A percentile compares a stretch with the other conserved stretches of the same genome.
Conservation (phyloP, 2,888 invertebrate species). For the Theretra japonica region DNA sequence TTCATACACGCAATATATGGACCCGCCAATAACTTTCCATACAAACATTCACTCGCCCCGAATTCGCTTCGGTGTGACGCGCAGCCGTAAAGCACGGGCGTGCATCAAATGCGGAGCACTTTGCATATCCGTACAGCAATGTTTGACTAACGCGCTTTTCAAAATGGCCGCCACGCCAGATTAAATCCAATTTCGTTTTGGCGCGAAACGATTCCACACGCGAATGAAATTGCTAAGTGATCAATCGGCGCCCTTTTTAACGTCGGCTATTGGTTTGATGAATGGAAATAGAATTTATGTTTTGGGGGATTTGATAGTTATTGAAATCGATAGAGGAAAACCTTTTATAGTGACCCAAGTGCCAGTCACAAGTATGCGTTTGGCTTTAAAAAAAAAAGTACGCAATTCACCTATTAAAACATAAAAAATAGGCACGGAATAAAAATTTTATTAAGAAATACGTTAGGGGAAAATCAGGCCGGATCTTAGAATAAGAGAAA, state of each 20-base stretch:
- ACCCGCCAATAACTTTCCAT: too few species aligned
- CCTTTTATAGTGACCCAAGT: too few species aligned
- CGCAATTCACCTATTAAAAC: too few species aligned
- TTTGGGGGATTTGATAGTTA: not conserved
- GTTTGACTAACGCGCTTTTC: constrained; percentile 60
- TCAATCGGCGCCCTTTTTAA: not conserved
- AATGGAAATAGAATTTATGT: not conserved
- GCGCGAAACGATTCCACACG: constrained; percentile 24
- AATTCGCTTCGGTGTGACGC: constrained; percentile 47
- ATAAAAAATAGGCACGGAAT: too few species aligned
- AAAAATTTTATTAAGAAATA: too few species aligned
- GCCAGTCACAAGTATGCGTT: too few species aligned
- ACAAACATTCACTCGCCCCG: too few species aligned
- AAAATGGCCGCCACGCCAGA: constrained; percentile 35
- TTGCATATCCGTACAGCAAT: constrained; percentile 57
- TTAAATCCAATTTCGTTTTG: constrained; percentile 27
- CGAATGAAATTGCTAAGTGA: constrained; percentile 11
- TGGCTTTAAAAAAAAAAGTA: too few species aligned
- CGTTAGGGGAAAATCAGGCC: too few species aligned
- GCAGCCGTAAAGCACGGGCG: constrained; percentile 46
- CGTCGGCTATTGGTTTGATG: not conserved
- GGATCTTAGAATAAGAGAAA: too few species aligned
- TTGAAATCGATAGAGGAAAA: not conserved
- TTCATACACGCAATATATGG: too few species aligned
- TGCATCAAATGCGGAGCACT: constrained; percentile 65